These are phyloP conservation scores for Mesoligia furuncula DNA, from an alignment of 2,888 invertebrate species.

Conservation along the genomic window DNA sequence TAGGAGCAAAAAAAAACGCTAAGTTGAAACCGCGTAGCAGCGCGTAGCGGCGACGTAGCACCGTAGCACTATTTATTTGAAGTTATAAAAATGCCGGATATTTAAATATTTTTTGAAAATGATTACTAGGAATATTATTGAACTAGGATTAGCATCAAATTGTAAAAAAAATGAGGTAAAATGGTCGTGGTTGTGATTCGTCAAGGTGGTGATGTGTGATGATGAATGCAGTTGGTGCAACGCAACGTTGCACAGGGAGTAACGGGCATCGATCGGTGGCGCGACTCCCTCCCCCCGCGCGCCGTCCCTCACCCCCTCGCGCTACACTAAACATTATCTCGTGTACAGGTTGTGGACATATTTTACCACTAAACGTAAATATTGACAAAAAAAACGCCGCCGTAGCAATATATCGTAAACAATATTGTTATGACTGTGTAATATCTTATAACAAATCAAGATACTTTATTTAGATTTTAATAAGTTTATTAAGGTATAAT, in stretches of 20 bases:
- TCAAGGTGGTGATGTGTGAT: slow-evolving; percentile 61
- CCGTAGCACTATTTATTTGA: slow-evolving; percentile 49
- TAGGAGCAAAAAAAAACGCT: background rate
- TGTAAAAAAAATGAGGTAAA: background rate
- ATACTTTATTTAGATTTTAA: background rate
- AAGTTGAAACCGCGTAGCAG: slow-evolving; percentile 58
- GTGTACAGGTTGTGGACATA: slow-evolving; percentile 70
- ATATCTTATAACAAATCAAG: background rate
- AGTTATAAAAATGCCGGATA: slow-evolving; percentile 1
- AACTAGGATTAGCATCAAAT: background rate
- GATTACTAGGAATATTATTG: background rate
- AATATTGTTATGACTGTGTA: slow-evolving; percentile 7
- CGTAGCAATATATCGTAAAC: background rate
- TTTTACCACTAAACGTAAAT: slow-evolving; percentile 50
- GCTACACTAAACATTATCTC: slow-evolving; percentile 80
- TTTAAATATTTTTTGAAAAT: background rate
- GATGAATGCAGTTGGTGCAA: slow-evolving; percentile 81
- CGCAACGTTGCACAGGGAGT: slow-evolving; percentile 79
- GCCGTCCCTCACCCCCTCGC: slow-evolving; percentile 63
- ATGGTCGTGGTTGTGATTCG: background rate
- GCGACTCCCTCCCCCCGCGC: slow-evolving; percentile 57
- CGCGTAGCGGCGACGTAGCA: slow-evolving; percentile 63
- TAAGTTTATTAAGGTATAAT: background rate
- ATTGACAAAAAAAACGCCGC: slow-evolving; percentile 40
- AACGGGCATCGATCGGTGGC: slow-evolving; percentile 85